Evolutionary conservation across 2,888 invertebrate genomes (phyloP).

Genomic region (Pammene aurita): DNA sequence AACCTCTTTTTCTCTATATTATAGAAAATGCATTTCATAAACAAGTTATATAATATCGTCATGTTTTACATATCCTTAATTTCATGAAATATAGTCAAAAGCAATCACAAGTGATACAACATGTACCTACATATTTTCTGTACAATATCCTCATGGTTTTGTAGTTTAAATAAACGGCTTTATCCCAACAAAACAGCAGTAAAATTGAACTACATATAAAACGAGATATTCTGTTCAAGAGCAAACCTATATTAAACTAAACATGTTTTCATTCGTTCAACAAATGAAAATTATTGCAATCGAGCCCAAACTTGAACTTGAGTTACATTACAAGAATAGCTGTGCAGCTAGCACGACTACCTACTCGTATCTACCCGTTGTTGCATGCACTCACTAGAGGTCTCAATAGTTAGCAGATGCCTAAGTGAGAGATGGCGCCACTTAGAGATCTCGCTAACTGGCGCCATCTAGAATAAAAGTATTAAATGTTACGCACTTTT

Average conservation of each 20-base stretch:
- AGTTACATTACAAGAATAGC: neutral
- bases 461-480: neutral
- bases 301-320: slow-evolving; percentile 1
- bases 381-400: no score
- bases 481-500: no score
- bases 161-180: neutral
- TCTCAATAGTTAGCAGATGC: neutral
- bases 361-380: no score
- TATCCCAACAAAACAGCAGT: neutral
- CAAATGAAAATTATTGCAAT: slow-evolving; percentile 20
- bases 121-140: neutral
- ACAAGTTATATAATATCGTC: slow-evolving; percentile 10
- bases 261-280: slow-evolving; percentile 9
- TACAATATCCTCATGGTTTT: neutral
- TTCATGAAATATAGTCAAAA: slow-evolving; percentile 10
- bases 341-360: no score
- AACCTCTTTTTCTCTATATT: slow-evolving; percentile 24
- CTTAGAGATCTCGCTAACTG: neutral
- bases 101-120: neutral
- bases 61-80: slow-evolving; percentile 15
- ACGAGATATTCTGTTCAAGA: neutral
- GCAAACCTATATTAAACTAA: neutral
- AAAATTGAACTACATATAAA: neutral
- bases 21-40: slow-evolving; percentile 22
- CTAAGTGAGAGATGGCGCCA: neutral